Percentiles rank a stretch among this genome's conserved stretches.
phyloP scores from a whole-genome alignment of 2,888 invertebrate genomes.

The Lottia gigantea region DNA sequence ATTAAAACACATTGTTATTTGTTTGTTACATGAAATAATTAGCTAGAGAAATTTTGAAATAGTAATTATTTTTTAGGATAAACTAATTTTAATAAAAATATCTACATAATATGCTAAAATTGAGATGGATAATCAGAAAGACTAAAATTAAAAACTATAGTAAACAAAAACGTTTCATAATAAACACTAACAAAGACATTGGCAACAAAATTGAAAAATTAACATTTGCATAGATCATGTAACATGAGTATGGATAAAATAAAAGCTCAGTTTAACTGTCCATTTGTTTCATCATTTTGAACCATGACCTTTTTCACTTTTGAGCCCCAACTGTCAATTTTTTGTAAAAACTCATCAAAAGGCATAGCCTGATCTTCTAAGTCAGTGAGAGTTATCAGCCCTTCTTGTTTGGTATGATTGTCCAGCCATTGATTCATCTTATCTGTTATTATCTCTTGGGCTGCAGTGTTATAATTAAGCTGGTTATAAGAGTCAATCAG shows the following conservation, averaged over 20 bases:
- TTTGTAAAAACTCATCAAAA: slow-evolving; percentile 43
- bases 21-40: no score
- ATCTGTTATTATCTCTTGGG: slow-evolving; percentile 42
- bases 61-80: no score
- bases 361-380: slow-evolving; percentile 40
- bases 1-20: no score
- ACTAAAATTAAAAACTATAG: background rate
- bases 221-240: background rate
- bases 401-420: slow-evolving; percentile 47
- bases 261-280: no score
- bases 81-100: background rate
- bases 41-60: no score
- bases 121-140: background rate
- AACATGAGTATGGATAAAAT: no score
- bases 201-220: background rate
- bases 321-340: slow-evolving; percentile 51
- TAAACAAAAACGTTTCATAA: background rate
- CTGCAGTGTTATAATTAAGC: slow-evolving; percentile 32
- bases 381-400: slow-evolving; percentile 33
- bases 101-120: background rate
- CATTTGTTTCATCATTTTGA: background rate
- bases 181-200: background rate
- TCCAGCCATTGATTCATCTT: slow-evolving; percentile 54
- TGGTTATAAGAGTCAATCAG: slow-evolving; percentile 31
- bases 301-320: slow-evolving; percentile 35